Base-by-base conservation (phyloP, 2,113 vertebrate species). In the Antechinus stuartii region DNA sequence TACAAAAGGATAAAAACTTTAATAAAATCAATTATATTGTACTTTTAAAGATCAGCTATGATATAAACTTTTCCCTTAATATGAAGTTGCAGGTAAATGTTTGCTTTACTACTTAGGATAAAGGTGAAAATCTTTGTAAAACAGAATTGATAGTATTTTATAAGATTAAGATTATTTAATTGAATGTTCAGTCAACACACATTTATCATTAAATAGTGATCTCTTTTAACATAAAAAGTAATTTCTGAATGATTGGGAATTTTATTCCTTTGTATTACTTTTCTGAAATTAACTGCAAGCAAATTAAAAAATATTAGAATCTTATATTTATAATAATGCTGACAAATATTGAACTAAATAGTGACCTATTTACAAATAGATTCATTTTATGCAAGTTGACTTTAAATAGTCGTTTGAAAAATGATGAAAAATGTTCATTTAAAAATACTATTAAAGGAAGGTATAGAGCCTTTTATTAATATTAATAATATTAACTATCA, bases 321-420 rank as follows among this genome's bases (percentile, higher is more conserved):
- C 68, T 42, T 19, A 42, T n/a, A n/a, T 84, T 22, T 84, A n/a
- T 76, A n/a, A 76, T 76, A 76, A n/a, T 42, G n/a, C 19, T 84
- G 68, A 84, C 35, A 42, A 16, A 84, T 84, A 35, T 76, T 76
- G 35, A 84, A 84, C 68, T 42, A 84, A 84, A 84, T 42, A 84
- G 68, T 84, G n/a, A 23, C 68, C n/a, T n/a, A 84, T 84, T 84
- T 84, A 84, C n/a, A 84, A 84, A 84, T 8, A 76, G 35, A 84
- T 84, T n/a, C 19, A 84, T 84, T 42, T 84, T n/a, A 84, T 84
- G 68, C 68, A 84, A 84, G n/a, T 19, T 84, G 16, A 42, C 35
- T 84, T 84, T 84, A 84, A 84, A 84, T 84, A 84, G 68, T 84
- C 68, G 23, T 42, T 84, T 84, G 68, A 84, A 84, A 84, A 84